Evolutionary conservation across 2,888 invertebrate species (phyloP).

Genomic region (Calliphora vomitoria): DNA sequence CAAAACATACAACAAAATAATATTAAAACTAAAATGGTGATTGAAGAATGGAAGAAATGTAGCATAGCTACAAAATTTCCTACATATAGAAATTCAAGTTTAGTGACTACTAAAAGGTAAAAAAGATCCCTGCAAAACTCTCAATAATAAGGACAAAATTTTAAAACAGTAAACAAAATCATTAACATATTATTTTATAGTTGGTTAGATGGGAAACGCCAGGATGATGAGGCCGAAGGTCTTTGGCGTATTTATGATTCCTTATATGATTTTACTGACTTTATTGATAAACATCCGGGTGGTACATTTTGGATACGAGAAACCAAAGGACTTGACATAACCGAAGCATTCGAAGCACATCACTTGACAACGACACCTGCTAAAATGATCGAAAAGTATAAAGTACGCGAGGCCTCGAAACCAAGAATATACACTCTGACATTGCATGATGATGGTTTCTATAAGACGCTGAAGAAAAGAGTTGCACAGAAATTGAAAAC

Average conservation of each 20-base stretch:
- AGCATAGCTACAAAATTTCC: constrained; percentile 83
- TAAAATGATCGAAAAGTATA: constrained; percentile 88
- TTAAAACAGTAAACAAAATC: neutral
- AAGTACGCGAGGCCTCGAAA: constrained; percentile 87
- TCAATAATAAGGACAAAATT: neutral
- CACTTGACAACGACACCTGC: constrained; percentile 87
- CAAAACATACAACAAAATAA: neutral
- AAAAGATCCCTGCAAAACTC: constrained; percentile 33
- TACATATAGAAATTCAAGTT: constrained; percentile 81
- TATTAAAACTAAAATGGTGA: constrained; percentile 76
- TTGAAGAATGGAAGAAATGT: constrained; percentile 81
- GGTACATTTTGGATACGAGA: constrained; percentile 90
- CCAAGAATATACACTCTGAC: constrained; percentile 90
- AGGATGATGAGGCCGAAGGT: constrained; percentile 90
- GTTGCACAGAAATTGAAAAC: constrained; percentile 86
- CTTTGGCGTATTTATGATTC: constrained; percentile 91
- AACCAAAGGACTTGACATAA: constrained; percentile 92
- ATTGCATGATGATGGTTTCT: constrained; percentile 91
- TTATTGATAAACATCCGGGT: constrained; percentile 93
- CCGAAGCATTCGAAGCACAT: constrained; percentile 91
- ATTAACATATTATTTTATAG: constrained; percentile 73
- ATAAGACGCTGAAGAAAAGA: constrained; percentile 88
- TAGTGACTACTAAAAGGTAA: constrained; percentile 79
- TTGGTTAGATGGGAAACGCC: constrained; percentile 88
- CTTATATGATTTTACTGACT: constrained; percentile 93